Percentiles rank a stretch among this genome's conserved stretches.
phyloP scores from a whole-genome alignment of 2,888 invertebrate species.

The Erpobdella octoculata region DNA sequence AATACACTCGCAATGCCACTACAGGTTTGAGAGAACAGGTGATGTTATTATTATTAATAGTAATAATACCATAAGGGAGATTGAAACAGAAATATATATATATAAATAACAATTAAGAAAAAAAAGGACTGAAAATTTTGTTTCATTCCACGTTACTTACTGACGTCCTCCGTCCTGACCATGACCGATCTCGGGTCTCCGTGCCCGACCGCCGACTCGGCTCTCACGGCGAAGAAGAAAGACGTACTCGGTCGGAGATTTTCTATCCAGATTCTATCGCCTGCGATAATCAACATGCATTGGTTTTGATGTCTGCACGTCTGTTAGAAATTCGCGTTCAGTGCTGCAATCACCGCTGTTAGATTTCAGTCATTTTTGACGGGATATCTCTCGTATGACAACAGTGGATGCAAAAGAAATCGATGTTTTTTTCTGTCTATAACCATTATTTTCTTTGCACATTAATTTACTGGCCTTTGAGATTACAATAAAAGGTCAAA shows the following conservation, averaged over 20 bases:
- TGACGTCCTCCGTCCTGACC: constrained; percentile 32
- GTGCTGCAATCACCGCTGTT: too few species aligned
- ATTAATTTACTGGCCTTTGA: too few species aligned
- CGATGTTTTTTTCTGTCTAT: too few species aligned
- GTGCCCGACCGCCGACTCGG: constrained; percentile 34
- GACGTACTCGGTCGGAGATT: constrained; percentile 34
- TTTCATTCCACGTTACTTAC: too few species aligned
- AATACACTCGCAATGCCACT: too few species aligned
- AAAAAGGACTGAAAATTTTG: neutral
- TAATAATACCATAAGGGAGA: neutral
- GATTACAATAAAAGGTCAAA: too few species aligned
- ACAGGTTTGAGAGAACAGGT: neutral
- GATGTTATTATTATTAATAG: neutral
- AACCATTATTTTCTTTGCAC: too few species aligned
- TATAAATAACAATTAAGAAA: neutral
- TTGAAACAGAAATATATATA: neutral
- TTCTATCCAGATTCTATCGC: constrained; percentile 32
- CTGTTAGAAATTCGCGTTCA: too few species aligned
- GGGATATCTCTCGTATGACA: neutral
- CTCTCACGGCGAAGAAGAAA: constrained; percentile 34
- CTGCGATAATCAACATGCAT: constrained; percentile 22
- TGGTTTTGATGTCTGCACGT: neutral
- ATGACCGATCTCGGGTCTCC: constrained; percentile 26
- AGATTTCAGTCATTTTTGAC: too few species aligned
- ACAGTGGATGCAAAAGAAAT: too few species aligned